Evolutionary conservation across 2,888 invertebrate genomes (phyloP).

Genomic region (Hybos culiciformis): DNA sequence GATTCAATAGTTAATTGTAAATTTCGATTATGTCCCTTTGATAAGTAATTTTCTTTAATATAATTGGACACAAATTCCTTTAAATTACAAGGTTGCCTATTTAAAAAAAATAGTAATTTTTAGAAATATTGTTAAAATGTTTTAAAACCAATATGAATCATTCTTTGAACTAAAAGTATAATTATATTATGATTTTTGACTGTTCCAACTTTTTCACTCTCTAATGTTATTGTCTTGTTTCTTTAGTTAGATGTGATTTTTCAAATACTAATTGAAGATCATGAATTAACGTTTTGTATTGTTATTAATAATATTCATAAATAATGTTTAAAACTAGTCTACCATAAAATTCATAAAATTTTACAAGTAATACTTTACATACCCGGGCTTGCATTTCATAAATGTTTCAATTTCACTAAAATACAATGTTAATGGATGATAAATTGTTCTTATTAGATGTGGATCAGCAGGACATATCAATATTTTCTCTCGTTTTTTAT

Average conservation of each 20-base stretch:
- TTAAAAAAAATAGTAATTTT: conserved; percentile 7
- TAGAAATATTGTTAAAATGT: too few relatives aligned
- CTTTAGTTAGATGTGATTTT: too few relatives aligned
- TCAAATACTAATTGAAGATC: too few relatives aligned
- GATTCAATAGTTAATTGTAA: conserved; percentile 44
- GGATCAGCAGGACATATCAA: conserved; percentile 66
- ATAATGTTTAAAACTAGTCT: too few relatives aligned
- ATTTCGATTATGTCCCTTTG: conserved; percentile 50
- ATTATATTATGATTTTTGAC: too few relatives aligned
- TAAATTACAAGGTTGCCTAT: conserved; percentile 54
- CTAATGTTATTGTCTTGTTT: too few relatives aligned
- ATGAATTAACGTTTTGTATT: too few relatives aligned
- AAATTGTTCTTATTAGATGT: conserved; percentile 61
- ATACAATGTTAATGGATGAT: conserved; percentile 69
- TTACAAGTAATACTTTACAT: conserved; percentile 17
- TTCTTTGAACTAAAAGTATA: too few relatives aligned
- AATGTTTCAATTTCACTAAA: conserved; percentile 69
- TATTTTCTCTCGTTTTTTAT: conserved; percentile 39
- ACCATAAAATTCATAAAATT: conserved; percentile 1
- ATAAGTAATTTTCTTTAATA: conserved; percentile 74
- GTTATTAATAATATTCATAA: too few relatives aligned
- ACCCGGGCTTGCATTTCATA: conserved; percentile 45
- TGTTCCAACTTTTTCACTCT: too few relatives aligned
- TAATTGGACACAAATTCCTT: conserved; percentile 77
- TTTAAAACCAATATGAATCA: too few relatives aligned